phyloP scores from a whole-genome alignment of 2,113 vertebrate species.

The Ptychochromis oligacanthus region DNA sequence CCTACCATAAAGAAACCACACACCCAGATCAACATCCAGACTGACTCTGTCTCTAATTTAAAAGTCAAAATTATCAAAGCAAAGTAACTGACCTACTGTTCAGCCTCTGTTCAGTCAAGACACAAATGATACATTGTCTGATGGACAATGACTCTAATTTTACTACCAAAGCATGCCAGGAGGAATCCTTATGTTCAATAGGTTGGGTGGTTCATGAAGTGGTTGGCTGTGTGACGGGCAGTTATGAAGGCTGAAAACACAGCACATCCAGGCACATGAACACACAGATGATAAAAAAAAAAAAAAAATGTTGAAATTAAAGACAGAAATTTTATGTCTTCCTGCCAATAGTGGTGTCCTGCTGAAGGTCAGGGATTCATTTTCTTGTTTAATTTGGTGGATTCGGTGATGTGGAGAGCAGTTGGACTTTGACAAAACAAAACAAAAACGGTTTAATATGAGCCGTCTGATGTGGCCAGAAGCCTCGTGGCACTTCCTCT shows the following conservation, averaged over 20 bases:
- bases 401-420: not conserved
- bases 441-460: not conserved
- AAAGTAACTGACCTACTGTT: not conserved
- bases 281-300: not conserved
- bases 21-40: too few relatives aligned
- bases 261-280: not conserved
- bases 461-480: not conserved
- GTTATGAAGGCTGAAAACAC: not conserved
- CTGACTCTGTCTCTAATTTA: not conserved
- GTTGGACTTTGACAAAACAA: not conserved
- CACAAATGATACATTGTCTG: not conserved
- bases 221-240: not conserved
- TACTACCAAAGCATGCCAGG: not conserved
- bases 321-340: not conserved
- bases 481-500: slow-evolving; percentile 9
- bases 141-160: not conserved
- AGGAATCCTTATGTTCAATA: not conserved
- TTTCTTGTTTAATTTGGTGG: not conserved
- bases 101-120: not conserved
- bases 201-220: not conserved
- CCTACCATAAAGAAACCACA: not conserved
- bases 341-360: not conserved
- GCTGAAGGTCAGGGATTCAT: not conserved
- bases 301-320: not conserved
- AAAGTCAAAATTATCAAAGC: not conserved